A percentile compares a stretch with the other conserved stretches of the same genome.
phyloP scores from a whole-genome alignment of 2,797 vertebrate species.

The Oceanodroma leucorhoa region DNA sequence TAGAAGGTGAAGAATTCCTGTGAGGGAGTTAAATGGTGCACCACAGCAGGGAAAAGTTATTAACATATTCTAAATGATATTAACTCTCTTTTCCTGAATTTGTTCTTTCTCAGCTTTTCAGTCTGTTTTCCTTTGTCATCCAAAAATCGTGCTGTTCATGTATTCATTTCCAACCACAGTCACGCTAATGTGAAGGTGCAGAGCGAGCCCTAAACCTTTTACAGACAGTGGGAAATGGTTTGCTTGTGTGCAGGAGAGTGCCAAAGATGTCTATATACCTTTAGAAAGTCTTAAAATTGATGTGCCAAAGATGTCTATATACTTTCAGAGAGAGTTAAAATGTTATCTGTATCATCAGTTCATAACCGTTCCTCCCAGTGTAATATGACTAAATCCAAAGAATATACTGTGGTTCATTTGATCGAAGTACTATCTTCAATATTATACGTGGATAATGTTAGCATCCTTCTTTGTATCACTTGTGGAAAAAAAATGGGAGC shows the following conservation, averaged over 20 bases:
- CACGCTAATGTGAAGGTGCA: not conserved
- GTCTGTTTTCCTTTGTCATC: not conserved
- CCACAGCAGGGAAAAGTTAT: not conserved
- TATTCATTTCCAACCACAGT: not conserved
- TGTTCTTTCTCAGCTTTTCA: not conserved
- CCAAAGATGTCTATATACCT: not conserved
- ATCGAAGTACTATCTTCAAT: not conserved
- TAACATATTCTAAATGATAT: not conserved
- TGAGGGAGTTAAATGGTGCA: not conserved
- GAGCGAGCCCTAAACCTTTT: not conserved
- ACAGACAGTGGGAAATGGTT: not conserved
- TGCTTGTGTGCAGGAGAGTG: not conserved
- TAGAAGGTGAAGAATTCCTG: not conserved
- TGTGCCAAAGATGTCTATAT: not conserved
- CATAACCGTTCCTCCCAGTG: not conserved
- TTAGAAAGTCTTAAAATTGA: not conserved
- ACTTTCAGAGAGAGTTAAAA: not conserved
- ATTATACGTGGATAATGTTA: conserved; percentile 22
- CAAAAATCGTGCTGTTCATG: not conserved
- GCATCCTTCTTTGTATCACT: not conserved
- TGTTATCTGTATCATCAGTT: not conserved
- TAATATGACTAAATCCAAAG: not conserved
- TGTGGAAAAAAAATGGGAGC: not conserved
- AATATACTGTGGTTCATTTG: conserved; percentile 15
- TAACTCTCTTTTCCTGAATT: not conserved